A percentile compares a stretch with the other conserved stretches of the same genome.
phyloP scores from a whole-genome alignment of 2,797 vertebrate species.

The Spondyliosoma cantharus region DNA sequence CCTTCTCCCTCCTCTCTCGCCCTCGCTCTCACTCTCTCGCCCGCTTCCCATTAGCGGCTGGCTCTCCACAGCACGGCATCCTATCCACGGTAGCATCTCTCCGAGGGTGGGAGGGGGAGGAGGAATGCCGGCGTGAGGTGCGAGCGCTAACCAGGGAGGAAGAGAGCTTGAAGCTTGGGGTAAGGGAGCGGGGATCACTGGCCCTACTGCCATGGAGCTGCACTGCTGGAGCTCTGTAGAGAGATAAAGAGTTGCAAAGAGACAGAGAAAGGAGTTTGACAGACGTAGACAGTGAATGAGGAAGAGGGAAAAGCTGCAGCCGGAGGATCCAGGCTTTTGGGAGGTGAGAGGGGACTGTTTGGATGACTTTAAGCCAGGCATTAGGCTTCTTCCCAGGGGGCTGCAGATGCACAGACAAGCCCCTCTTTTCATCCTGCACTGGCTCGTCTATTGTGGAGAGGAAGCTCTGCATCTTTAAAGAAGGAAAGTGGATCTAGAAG shows the following conservation, averaged over 20 bases:
- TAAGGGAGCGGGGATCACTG: slow-evolving; percentile 69
- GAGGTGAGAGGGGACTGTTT: slow-evolving; percentile 51
- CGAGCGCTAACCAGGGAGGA: slow-evolving; percentile 71
- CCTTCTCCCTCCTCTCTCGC: slow-evolving; percentile 74
- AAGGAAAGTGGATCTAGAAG: slow-evolving; percentile 28
- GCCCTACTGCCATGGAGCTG: slow-evolving; percentile 55
- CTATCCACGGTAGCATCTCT: slow-evolving; percentile 89
- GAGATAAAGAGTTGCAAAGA: slow-evolving; percentile 62
- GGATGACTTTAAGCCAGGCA: slow-evolving; percentile 54
- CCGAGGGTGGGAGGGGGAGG: slow-evolving; percentile 76
- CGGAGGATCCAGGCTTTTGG: slow-evolving; percentile 44
- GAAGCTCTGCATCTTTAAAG: slow-evolving; percentile 13
- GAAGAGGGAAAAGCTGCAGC: slow-evolving; percentile 50
- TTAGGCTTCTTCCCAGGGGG: slow-evolving; percentile 52
- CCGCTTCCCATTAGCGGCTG: slow-evolving; percentile 89
- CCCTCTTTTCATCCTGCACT: slow-evolving; percentile 29
- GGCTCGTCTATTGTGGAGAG: slow-evolving; percentile 31
- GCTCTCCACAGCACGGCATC: slow-evolving; percentile 91
- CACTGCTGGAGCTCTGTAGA: slow-evolving; percentile 51
- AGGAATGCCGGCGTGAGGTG: slow-evolving; percentile 77
- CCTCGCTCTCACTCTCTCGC: slow-evolving; percentile 80
- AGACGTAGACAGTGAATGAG: slow-evolving; percentile 43
- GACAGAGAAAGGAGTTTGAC: slow-evolving; percentile 56
- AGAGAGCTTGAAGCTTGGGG: slow-evolving; percentile 79
- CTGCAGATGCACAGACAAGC: slow-evolving; percentile 59